Evolutionary conservation across 2,888 invertebrate genomes (phyloP).

Genomic region (Mythimna albipuncta): DNA sequence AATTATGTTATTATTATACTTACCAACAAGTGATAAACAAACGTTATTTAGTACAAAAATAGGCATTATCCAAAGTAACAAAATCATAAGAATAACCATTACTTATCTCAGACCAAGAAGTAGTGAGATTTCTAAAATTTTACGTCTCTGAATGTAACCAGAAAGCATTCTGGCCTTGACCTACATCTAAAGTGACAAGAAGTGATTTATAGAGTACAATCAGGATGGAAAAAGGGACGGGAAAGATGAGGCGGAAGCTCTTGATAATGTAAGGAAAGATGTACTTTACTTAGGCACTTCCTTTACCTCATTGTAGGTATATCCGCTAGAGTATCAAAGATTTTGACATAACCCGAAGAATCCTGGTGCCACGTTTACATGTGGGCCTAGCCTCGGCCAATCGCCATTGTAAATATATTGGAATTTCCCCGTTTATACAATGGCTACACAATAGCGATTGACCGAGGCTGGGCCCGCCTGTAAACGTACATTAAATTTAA

Average conservation of each 20-base stretch:
- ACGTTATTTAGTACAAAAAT: neutral
- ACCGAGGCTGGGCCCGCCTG: too few species aligned
- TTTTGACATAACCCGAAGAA: too few species aligned
- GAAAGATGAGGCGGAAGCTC: slow-evolving; percentile 29
- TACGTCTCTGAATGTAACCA: slow-evolving; percentile 1
- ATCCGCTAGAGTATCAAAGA: neutral
- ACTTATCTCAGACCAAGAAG: neutral
- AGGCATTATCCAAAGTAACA: neutral
- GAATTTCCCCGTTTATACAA: too few species aligned
- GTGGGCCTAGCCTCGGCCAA: too few species aligned
- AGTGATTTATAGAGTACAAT: slow-evolving; percentile 38
- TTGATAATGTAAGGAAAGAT: slow-evolving; percentile 36
- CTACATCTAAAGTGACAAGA: slow-evolving; percentile 23
- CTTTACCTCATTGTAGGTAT: slow-evolving; percentile 3
- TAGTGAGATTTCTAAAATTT: neutral
- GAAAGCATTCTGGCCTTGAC: slow-evolving; percentile 24
- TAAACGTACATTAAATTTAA: too few species aligned
- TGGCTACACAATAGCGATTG: too few species aligned
- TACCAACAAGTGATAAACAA: too few species aligned
- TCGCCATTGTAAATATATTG: too few species aligned
- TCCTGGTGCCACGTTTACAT: too few species aligned
- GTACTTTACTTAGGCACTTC: neutral
- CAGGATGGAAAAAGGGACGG: slow-evolving; percentile 20
- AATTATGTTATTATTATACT: too few species aligned
- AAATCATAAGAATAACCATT: neutral